Evolutionary conservation across 2,797 vertebrate species (phyloP).

Genomic region (Peromyscus melanophrys): DNA sequence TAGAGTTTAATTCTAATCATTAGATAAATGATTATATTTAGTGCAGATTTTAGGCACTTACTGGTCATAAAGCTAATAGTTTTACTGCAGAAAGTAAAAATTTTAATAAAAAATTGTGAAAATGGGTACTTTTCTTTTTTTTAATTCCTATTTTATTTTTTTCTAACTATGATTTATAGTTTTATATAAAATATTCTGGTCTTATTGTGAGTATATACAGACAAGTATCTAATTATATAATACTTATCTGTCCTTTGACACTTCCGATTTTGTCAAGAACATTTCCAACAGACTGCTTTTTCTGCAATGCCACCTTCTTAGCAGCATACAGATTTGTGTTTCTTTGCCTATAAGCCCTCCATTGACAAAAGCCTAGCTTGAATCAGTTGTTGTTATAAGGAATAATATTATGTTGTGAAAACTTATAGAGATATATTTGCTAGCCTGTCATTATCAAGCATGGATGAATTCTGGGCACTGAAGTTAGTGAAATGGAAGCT

Average conservation of each 20-base stretch:
- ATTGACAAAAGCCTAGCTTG: neutral
- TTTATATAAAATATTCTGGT: neutral
- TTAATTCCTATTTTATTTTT: neutral
- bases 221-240: neutral
- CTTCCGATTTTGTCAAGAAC: neutral
- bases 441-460: neutral
- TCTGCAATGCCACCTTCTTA: neutral
- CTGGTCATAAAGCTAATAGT: neutral
- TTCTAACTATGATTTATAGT: neutral
- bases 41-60: neutral
- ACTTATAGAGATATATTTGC: neutral
- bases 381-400: neutral
- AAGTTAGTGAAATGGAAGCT: neutral
- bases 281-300: neutral
- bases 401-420: neutral
- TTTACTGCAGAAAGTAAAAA: slow-evolving; percentile 40
- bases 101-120: too few relatives aligned
- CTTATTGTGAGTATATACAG: neutral
- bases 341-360: neutral
- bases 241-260: neutral
- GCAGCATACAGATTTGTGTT: neutral
- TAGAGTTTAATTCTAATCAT: neutral
- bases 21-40: slow-evolving; percentile 16
- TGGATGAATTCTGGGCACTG: neutral
- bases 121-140: neutral